phyloP scores from a whole-genome alignment of 1,140 invertebrate species.

The Pachypsylla venusta region DNA sequence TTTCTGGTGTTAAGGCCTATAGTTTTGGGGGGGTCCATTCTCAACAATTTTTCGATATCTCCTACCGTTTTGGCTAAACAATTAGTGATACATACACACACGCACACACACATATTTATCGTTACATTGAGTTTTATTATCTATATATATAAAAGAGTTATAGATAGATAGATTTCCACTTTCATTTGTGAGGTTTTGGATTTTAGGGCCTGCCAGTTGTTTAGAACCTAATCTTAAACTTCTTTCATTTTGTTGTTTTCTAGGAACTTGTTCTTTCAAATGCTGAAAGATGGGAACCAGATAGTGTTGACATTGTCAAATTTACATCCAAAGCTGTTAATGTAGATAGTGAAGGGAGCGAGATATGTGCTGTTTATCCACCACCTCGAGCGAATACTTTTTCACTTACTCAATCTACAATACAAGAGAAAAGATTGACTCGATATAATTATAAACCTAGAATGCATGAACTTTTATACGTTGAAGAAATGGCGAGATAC shows the following conservation, averaged over 20 bases:
- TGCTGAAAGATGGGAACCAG: conserved; percentile 42
- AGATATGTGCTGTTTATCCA: conserved; percentile 40
- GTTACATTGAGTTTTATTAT: too few species aligned
- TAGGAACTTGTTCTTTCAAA: conserved; percentile 41
- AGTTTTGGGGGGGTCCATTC: too few species aligned
- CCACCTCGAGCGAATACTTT: conserved; percentile 50
- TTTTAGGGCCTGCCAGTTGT: too few species aligned
- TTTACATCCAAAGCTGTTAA: conserved; percentile 40
- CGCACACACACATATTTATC: too few species aligned
- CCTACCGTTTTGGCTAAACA: too few species aligned
- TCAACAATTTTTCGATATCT: too few species aligned
- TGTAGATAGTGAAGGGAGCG: conserved; percentile 27
- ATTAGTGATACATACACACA: too few species aligned
- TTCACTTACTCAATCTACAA: conserved; percentile 47
- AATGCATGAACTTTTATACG: conserved; percentile 59
- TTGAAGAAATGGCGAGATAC: conserved; percentile 65
- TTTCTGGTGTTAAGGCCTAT: too few species aligned
- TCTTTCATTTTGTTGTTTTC: conserved; percentile 13
- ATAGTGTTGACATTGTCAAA: conserved; percentile 37
- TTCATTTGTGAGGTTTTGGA: too few species aligned
- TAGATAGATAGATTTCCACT: too few species aligned
- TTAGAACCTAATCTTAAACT: too few species aligned
- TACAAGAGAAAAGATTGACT: conserved; percentile 46
- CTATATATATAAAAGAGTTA: too few species aligned
- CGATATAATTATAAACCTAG: conserved; percentile 57